Evolutionary conservation across 2,113 vertebrate species (phyloP).

Genomic region (Paralichthys olivaceus): DNA sequence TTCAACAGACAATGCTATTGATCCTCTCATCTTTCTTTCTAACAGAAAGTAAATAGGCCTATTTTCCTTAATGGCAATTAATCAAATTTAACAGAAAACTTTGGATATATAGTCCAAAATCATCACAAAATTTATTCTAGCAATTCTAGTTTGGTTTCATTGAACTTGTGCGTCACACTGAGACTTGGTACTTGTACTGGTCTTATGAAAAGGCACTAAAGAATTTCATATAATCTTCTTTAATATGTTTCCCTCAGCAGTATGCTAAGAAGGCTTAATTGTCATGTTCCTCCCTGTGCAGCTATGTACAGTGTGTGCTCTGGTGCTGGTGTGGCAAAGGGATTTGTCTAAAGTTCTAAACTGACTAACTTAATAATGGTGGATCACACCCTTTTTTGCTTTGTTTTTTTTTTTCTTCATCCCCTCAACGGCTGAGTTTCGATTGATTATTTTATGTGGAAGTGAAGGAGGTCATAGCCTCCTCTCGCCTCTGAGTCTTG

Average conservation of each 20-base stretch:
- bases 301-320: slow-evolving; percentile 31
- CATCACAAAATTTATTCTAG: no score
- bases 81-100: no score
- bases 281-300: slow-evolving; percentile 50
- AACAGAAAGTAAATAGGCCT: neutral
- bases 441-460: slow-evolving; percentile 46
- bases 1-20: neutral
- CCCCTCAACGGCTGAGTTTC: slow-evolving; percentile 17
- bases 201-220: slow-evolving; percentile 67
- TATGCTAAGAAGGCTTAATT: slow-evolving; percentile 74
- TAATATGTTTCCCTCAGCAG: slow-evolving; percentile 61
- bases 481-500: slow-evolving; percentile 22
- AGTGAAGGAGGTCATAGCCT: slow-evolving; percentile 26
- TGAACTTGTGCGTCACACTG: slow-evolving; percentile 44
- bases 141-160: slow-evolving; percentile 16
- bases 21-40: neutral
- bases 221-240: slow-evolving; percentile 78
- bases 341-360: slow-evolving; percentile 64
- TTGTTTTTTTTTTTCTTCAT: slow-evolving; percentile 18
- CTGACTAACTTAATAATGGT: slow-evolving; percentile 56
- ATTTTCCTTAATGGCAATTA: neutral
- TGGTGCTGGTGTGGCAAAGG: slow-evolving; percentile 29
- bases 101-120: no score
- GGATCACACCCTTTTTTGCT: slow-evolving; percentile 45
- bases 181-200: slow-evolving; percentile 51